A percentile compares a stretch with the other conserved stretches of the same genome.
Conservation (phyloP, 2,113 vertebrate genomes). For the Heptranchias perlo region DNA sequence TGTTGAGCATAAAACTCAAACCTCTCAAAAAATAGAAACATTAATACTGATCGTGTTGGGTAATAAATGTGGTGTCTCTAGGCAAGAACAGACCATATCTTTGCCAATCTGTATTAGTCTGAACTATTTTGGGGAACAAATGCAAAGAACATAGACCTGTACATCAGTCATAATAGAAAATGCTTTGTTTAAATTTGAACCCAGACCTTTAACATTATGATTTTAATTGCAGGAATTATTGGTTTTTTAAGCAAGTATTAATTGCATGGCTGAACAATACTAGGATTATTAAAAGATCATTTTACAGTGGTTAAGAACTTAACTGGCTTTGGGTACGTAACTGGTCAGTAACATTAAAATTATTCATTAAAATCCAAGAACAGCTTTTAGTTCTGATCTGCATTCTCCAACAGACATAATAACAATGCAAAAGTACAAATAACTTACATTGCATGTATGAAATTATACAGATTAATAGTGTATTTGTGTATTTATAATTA, state of each 20-base stretch:
- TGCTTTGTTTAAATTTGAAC: not conserved
- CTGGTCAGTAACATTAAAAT: not conserved
- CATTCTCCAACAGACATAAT: not conserved
- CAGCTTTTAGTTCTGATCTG: not conserved
- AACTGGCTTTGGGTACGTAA: not conserved
- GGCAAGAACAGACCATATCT: not conserved
- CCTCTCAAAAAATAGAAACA: not conserved
- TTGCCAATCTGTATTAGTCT: not conserved
- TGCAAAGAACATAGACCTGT: not conserved
- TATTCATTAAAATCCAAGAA: not conserved
- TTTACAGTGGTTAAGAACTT: not conserved
- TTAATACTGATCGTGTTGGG: not conserved
- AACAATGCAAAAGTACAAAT: not conserved
- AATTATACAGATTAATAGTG: not conserved
- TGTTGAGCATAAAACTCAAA: not conserved
- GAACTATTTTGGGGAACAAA: not conserved
- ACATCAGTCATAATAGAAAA: not conserved
- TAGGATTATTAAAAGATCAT: not conserved
- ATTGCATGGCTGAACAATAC: not conserved
- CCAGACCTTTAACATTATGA: not conserved
- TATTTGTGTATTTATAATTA: not conserved
- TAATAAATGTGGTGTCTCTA: not conserved
- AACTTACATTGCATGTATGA: not conserved
- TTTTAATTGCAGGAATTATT: not conserved
- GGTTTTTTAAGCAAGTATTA: not conserved